Evolutionary conservation across 2,797 vertebrate species (phyloP), one percentile per base, ranked within the genome.

Genomic region (Lophura swinhoii): DNA sequence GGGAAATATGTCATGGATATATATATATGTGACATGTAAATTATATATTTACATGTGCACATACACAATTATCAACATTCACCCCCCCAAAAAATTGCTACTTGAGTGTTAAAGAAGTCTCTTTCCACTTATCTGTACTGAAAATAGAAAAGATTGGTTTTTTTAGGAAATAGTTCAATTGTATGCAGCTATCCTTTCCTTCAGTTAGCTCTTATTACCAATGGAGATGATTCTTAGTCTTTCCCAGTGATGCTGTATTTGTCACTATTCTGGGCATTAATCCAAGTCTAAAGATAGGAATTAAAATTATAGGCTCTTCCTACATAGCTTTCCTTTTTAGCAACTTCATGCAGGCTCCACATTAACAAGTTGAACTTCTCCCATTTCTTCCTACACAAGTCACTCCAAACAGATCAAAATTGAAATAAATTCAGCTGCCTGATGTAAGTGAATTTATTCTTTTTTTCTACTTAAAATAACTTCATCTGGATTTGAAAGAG

Each of bases 261-360:
- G 95, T 96, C 96, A 95, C 97, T 96, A 98, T 95, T 96, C 97
- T 58, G 95, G 97, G 97, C 97, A 97, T 97, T 96, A 96, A 95
- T 98, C 97, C 97, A 98, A 97, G 83, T 87, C 94, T 96, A 97
- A 98, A 98, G 96, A 98, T 97, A 98, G 97, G 92, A 96, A 87
- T 94, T 95, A 97, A 98, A 98, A 98, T 98, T 98, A 98, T 92
- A 98, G 97, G 92, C 95, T 98, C 97, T 97, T 98, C 97, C 97
- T 97, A 98, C 97, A 97, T 96, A 95, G 90, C 88, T 93, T 96
- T 96, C 97, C 97, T 97, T 98, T 97, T 97, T 97, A 97, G 96
- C 87, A 96, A 80, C 94, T 95, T 90, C 81, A 96, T 94, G 95
- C 96, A 95, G 89, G 88, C 95, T 95, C 90, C 81, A 89, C 91